Evolutionary conservation across 1,140 invertebrate species (phyloP).

Genomic region (Druon quercuslanigerum): DNA sequence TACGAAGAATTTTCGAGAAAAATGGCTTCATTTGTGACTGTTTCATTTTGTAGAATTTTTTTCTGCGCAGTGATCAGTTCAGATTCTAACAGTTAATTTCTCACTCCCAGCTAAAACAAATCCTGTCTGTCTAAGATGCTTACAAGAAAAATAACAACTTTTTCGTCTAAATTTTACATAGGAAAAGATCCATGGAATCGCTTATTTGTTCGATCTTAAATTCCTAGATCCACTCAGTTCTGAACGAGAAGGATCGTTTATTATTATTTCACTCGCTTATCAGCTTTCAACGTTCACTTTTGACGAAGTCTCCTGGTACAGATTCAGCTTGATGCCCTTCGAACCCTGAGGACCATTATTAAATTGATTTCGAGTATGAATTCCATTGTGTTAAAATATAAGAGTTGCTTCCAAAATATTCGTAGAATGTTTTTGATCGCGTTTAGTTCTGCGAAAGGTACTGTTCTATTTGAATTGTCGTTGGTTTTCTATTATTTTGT

Average conservation of each 20-base stretch:
- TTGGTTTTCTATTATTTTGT: slow-evolving; percentile 12
- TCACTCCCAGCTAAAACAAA: slow-evolving; percentile 33
- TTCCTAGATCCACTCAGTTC: slow-evolving; percentile 54
- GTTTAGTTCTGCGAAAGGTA: slow-evolving; percentile 8
- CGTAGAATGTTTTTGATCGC: not conserved
- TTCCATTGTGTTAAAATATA: not conserved
- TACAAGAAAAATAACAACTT: slow-evolving; percentile 59
- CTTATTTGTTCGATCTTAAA: slow-evolving; percentile 40
- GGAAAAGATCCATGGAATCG: slow-evolving; percentile 49
- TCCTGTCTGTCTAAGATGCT: slow-evolving; percentile 40
- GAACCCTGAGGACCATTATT: not conserved
- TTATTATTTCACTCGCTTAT: slow-evolving; percentile 10
- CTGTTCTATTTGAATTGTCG: slow-evolving; percentile 6
- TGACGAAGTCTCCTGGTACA: not conserved
- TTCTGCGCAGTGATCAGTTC: not conserved
- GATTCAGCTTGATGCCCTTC: not conserved
- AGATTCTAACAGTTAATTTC: not conserved
- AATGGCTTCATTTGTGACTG: slow-evolving; percentile 1
- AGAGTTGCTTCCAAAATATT: not conserved
- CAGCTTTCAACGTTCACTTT: slow-evolving; percentile 19
- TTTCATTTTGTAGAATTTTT: not conserved
- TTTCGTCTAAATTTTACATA: slow-evolving; percentile 46
- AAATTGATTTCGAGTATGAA: not conserved
- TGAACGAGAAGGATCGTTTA: slow-evolving; percentile 5
- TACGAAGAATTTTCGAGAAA: not conserved